Conservation (phyloP, 1,140 invertebrate genomes). For the Drosophila arawakana region DNA sequence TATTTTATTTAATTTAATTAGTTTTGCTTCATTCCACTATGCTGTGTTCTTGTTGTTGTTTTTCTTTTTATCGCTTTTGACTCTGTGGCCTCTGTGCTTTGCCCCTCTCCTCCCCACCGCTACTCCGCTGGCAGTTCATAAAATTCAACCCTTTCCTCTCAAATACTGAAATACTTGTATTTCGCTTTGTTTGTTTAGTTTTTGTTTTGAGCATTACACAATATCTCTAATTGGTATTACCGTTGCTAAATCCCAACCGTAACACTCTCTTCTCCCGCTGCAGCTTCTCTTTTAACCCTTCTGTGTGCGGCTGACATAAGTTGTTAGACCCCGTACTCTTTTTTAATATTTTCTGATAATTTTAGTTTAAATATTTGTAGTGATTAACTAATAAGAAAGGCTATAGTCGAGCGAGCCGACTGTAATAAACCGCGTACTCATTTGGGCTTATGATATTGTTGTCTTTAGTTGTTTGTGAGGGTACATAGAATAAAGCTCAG, state of each 20-base stretch:
- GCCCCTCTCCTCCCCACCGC: neutral
- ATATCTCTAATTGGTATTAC: constrained; percentile 65
- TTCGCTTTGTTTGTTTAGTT: constrained; percentile 50
- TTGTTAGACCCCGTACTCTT: too few relatives aligned
- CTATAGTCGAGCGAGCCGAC: too few relatives aligned
- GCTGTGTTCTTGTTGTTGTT: constrained; percentile 16
- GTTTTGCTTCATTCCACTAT: constrained; percentile 70
- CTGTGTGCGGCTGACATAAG: too few relatives aligned
- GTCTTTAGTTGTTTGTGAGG: too few relatives aligned
- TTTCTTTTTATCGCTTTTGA: constrained; percentile 1
- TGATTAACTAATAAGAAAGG: too few relatives aligned
- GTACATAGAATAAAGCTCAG: too few relatives aligned
- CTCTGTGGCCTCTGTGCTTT: constrained; percentile 6
- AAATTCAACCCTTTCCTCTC: constrained; percentile 9
- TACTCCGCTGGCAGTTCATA: constrained; percentile 3
- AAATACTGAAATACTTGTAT: constrained; percentile 35
- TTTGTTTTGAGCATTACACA: constrained; percentile 45
- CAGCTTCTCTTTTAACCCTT: constrained; percentile 1
- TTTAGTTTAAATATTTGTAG: too few relatives aligned
- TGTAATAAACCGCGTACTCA: too few relatives aligned
- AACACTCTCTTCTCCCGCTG: neutral
- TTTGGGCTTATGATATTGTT: too few relatives aligned
- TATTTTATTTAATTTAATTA: constrained; percentile 78
- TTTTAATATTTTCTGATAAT: too few relatives aligned
- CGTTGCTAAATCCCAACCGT: constrained; percentile 30